Conservation (phyloP, 30 jellyfish, hydroid and myxozoan genomes). For the Aurelia coerulea region DNA sequence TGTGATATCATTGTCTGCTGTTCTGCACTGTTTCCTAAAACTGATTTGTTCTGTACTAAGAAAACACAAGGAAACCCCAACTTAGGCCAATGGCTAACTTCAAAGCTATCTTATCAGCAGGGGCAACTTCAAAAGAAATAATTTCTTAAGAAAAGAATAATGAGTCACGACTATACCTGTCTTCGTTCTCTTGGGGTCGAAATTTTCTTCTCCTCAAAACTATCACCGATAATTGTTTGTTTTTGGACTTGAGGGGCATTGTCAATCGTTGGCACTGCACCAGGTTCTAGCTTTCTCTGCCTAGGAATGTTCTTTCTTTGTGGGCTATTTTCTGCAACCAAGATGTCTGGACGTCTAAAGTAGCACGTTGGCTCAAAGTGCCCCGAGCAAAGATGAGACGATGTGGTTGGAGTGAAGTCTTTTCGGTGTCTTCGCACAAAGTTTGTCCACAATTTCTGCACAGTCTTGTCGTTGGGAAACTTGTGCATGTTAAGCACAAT, state of each 20-base stretch:
- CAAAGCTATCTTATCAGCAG: too few relatives aligned
- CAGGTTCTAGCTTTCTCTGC: slow-evolving; percentile 22
- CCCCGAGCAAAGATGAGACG: too few relatives aligned
- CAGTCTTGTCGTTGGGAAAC: slow-evolving; percentile 11
- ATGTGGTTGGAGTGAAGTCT: slow-evolving; percentile 18
- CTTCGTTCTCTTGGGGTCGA: slow-evolving; percentile 23
- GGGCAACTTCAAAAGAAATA: neutral
- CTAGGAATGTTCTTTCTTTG: slow-evolving; percentile 13
- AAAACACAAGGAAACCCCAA: neutral
- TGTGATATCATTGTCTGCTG: slow-evolving; percentile 12
- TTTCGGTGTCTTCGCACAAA: slow-evolving; percentile 23
- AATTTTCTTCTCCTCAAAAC: neutral
- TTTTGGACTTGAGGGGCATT: slow-evolving; percentile 34
- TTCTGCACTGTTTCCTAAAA: slow-evolving; percentile 1
- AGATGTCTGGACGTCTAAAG: slow-evolving; percentile 15
- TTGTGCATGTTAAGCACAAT: neutral
- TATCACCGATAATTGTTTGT: neutral
- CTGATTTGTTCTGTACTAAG: neutral
- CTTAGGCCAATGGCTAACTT: slow-evolving; percentile 12
- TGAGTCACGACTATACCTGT: neutral
- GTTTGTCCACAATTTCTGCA: slow-evolving; percentile 26
- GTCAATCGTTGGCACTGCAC: slow-evolving; percentile 35
- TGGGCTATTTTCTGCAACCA: slow-evolving; percentile 17
- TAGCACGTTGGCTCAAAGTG: slow-evolving; percentile 32
- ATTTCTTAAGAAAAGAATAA: neutral